Evolutionary conservation across 2,113 vertebrate genomes (phyloP).

Genomic region (Pseudopodoces humilis): DNA sequence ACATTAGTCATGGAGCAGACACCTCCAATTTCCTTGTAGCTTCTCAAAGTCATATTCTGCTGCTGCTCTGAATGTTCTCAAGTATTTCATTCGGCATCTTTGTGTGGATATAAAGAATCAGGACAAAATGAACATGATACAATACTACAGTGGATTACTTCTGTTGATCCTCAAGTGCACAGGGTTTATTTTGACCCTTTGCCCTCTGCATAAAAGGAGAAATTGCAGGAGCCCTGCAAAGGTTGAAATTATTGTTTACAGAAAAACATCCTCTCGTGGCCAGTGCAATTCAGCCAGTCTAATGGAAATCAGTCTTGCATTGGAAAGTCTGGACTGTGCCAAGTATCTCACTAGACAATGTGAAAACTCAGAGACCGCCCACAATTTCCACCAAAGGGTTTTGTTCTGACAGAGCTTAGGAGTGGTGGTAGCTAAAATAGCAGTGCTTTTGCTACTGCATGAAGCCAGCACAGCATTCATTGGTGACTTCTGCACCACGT

Average conservation of each 20-base stretch:
- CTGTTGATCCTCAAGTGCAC: background rate
- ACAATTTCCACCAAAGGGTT: background rate
- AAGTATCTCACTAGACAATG: background rate
- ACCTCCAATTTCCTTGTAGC: background rate
- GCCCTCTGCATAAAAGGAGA: background rate
- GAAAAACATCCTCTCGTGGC: background rate
- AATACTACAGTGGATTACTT: background rate
- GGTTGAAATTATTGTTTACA: background rate
- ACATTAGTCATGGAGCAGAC: background rate
- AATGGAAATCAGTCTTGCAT: background rate
- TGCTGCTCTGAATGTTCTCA: background rate
- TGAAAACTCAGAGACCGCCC: background rate
- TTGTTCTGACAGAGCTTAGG: background rate
- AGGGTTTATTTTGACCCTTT: background rate
- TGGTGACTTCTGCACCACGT: background rate
- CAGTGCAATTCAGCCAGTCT: background rate
- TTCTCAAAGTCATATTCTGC: background rate
- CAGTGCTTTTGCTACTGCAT: background rate
- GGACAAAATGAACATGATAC: background rate
- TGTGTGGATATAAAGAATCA: background rate
- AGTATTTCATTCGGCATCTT: fast-evolving
- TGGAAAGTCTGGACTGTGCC: background rate
- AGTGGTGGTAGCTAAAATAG: background rate
- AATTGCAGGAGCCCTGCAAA: background rate
- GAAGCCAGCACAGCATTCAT: background rate